phyloP scores from a whole-genome alignment of 2,113 vertebrate genomes.

The Chiloscyllium plagiosum region DNA sequence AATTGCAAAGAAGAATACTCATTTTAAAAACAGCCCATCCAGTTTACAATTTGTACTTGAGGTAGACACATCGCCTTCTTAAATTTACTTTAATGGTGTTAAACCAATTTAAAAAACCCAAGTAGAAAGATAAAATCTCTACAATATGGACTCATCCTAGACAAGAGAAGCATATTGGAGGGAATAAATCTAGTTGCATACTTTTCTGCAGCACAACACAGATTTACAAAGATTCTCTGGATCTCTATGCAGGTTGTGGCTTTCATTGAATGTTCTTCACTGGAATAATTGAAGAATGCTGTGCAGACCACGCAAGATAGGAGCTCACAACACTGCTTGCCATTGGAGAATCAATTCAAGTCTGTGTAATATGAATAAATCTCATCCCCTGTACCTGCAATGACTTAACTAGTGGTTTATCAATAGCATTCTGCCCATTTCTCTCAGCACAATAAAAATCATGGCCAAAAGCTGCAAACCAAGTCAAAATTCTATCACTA shows the following conservation, averaged over 20 bases:
- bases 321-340: too few species aligned
- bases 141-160: not conserved
- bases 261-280: too few species aligned
- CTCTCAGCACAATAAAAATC: not conserved
- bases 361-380: too few species aligned
- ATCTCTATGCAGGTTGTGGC: not conserved
- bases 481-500: not conserved
- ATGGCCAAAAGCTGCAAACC: not conserved
- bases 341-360: too few species aligned
- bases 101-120: not conserved
- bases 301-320: too few species aligned
- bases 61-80: not conserved
- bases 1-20: not conserved
- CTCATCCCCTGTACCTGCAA: not conserved
- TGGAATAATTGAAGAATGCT: too few species aligned
- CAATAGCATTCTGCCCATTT: not conserved
- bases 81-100: not conserved
- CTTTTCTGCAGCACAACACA: not conserved
- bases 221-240: not conserved
- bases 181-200: not conserved
- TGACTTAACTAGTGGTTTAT: not conserved
- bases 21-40: not conserved
- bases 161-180: not conserved
- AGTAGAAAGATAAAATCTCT: not conserved
- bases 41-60: not conserved